Base-by-base conservation (phyloP, 2,888 invertebrate species). In the Drosophila yooni region DNA sequence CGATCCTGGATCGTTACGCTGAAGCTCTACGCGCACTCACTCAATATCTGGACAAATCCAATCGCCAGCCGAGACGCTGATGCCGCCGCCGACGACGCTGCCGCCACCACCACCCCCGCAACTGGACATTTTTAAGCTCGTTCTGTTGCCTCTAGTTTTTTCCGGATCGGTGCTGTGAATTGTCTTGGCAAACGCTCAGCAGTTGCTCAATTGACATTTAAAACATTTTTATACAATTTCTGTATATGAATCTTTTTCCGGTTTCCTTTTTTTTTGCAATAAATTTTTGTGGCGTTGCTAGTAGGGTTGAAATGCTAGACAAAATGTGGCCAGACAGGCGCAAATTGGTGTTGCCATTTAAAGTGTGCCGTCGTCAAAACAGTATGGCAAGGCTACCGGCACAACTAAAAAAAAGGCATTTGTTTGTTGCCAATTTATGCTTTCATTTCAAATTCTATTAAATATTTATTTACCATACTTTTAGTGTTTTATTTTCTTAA, bases 11-110 rank as follows among this genome's bases (percentile, higher is more conserved):
- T 61, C 63, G 65, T 68, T 64, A 56, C 71, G 71, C 70, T 76
- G 70, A 76, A 76, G 74, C 79, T 78, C 76, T 88, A 88, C 90
- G 91, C 91, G 91, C 93, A 92, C 93, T 93, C 93, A 93, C 93
- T 93, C 87, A 76, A 77, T 81, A 89, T 87, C 89, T 75, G 88
- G 85, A 76, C 87, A 88, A 72, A 88, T 88, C 87, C 87, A 88
- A 83, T 88, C 87, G 59, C 90, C 90, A 78, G 76, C 72, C 70
- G 86, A 88, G 68, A 83, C 80, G 80, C 78, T 73, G 74, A 76
- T 70, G 70, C 76, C 57, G 38, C 76, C 64, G 56, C 82, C 61
- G 25, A 46, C 46, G 51, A 62, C 64, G 62, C 80, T 67, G 36
- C 58, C 38, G 27, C 71, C 70, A 43, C 69, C 65, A n/a, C 81